Evolutionary conservation across 2,888 invertebrate genomes (phyloP), one percentile per base, ranked within the genome.

Genomic region (Arctia plantaginis): DNA sequence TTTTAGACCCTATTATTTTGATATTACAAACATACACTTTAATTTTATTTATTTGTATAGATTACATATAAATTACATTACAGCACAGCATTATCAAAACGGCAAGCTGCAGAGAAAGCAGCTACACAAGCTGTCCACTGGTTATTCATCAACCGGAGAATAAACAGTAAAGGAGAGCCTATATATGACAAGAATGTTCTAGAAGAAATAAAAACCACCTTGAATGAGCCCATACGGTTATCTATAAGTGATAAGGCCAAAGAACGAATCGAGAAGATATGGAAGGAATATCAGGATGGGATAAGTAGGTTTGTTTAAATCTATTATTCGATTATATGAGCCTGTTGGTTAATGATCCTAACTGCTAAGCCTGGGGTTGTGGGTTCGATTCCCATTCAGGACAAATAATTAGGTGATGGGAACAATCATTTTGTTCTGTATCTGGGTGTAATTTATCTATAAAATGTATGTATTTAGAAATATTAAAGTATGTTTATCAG

Each of bases 91-190:
- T 79, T 88, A 80, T 96, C 95, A 64, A 97, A 97, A 91, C 91
- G 93, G 0, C 90, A 92, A 55, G 96, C 97, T 0, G 94, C 96
- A 0, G 92, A 93, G 65, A 94, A 94, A 81, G 96, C 96, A n/a
- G 96, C 97, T 0, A 82, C 91, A 0, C 94, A 95, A 86, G 96
- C 96, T 0, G 87, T 97, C 0, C 90, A 94, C 30, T 97, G 96
- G 96, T 88, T 97, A 0, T 93, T 95, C 74, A 83, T 85, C 7
- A 93, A 93, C 66, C 91, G 92, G 1, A 93, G 93, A 82, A 94
- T 97, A 65, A 92, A 95, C 73, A 84, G 82, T 0, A 89, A 93
- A 47, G 96, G 96, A 0, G 75, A 85, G 1, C 97, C 97, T 0
- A 74, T 97, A 35, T 96, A 96, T 77, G 90, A 94, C 33, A 86